phyloP scores from a whole-genome alignment of 1,140 invertebrate genomes.

The Onthophagus taurus region DNA sequence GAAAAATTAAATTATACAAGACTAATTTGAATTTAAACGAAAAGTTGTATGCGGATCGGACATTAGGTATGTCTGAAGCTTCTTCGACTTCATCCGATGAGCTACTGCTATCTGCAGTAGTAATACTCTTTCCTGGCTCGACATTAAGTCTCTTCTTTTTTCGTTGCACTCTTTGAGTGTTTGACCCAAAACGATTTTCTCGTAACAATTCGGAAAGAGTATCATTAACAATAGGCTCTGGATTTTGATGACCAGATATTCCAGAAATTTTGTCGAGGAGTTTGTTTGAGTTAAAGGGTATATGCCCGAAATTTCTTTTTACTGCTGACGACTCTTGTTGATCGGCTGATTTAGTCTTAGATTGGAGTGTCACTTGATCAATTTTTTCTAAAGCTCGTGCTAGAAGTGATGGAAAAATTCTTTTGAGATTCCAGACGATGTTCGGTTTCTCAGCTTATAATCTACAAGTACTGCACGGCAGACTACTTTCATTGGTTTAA shows the following conservation, averaged over 20 bases:
- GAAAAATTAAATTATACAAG: too few relatives aligned
- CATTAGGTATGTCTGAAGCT: too few relatives aligned
- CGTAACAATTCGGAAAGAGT: slow-evolving; percentile 1
- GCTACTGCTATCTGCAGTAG: too few relatives aligned
- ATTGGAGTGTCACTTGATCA: background rate
- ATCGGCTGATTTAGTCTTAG: background rate
- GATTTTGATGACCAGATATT: background rate
- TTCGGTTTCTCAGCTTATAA: slow-evolving; percentile 20
- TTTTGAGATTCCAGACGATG: slow-evolving; percentile 6
- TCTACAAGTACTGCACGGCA: slow-evolving; percentile 28
- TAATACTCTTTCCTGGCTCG: slow-evolving; percentile 4
- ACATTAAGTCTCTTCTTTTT: slow-evolving; percentile 6
- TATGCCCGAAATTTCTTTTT: slow-evolving; percentile 3
- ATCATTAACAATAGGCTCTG: slow-evolving; percentile 1
- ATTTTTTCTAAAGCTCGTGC: background rate
- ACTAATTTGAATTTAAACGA: too few relatives aligned
- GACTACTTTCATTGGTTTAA: slow-evolving; percentile 26
- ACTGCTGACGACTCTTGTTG: background rate
- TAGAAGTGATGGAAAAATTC: slow-evolving; percentile 7
- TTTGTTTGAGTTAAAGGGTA: slow-evolving; percentile 4
- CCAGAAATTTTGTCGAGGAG: background rate
- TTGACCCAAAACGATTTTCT: slow-evolving; percentile 6
- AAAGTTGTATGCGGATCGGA: too few relatives aligned
- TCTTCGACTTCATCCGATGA: too few relatives aligned
- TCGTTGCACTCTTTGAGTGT: background rate